Evolutionary conservation across 2,797 vertebrate genomes (phyloP), one percentile per base, ranked within the genome.

Genomic region (Rhinoraja longicauda): DNA sequence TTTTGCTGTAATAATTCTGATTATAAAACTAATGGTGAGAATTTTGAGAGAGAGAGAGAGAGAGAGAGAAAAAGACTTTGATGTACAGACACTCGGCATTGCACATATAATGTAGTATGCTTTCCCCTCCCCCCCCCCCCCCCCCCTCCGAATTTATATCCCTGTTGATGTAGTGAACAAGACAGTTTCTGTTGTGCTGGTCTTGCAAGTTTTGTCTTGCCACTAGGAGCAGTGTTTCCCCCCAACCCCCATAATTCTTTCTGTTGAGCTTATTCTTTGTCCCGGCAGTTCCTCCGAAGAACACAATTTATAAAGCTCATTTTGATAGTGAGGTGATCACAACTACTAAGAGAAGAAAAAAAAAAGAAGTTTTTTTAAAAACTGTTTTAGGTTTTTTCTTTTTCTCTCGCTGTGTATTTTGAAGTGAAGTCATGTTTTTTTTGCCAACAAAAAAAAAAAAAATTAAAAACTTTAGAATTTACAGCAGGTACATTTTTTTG

Each of bases 41-140:
- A 94, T 97, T 96, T 97, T 95, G 93, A 95, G 45, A 53, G 45
- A 53, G 45, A 96, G 45, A 53, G 45, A 53, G 45, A 96, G n/a
- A n/a, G n/a, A n/a, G n/a, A n/a, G n/a, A n/a, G n/a, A 97, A 97
- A 97, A 96, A 97, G 97, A 97, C 98, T 98, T 98, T 98, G 98
- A 98, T 99, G 98, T 99, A 99, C 98, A 99, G 98, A 98, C 98
- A 98, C 97, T 98, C 98, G 21, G 98, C 98, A 98, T 97, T 97
- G 97, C 98, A 98, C 97, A 98, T 98, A 97, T 75, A 92, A 73
- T 92, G 95, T 97, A 97, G 97, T 98, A 97, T 96, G 97, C 97
- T 97, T 98, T 95, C 95, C 99, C 98, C 96, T n/a, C 45, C 4
- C 95, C 95, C 99, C 98, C 96, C 95, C 95, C 99, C 98, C 96